phyloP scores from a whole-genome alignment of 1,140 invertebrate species.

The Drosophila asahinai region DNA sequence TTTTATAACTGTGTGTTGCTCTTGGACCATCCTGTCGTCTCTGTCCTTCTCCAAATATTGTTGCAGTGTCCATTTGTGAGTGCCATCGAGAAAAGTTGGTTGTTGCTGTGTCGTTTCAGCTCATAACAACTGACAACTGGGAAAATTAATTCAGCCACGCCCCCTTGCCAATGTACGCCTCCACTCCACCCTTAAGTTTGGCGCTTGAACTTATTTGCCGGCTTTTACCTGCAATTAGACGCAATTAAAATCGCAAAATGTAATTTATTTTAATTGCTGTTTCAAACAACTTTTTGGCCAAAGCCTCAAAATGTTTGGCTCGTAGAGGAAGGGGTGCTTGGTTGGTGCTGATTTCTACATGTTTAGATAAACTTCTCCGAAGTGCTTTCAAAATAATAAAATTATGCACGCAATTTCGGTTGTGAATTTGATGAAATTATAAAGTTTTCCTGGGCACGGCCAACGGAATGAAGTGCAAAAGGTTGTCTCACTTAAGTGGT shows the following conservation, averaged over 20 bases:
- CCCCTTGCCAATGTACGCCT: neutral
- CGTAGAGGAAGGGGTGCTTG: constrained; percentile 8
- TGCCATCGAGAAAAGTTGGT: constrained; percentile 63
- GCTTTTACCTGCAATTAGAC: constrained; percentile 82
- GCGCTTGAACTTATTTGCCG: constrained; percentile 72
- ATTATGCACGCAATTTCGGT: constrained; percentile 79
- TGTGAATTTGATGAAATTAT: constrained; percentile 80
- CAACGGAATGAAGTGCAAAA: constrained; percentile 16
- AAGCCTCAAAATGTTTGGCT: constrained; percentile 46
- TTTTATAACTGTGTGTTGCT: constrained; percentile 23
- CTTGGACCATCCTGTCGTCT: neutral
- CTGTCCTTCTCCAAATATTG: constrained; percentile 46
- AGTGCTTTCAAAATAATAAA: constrained; percentile 82
- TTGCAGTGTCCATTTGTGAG: constrained; percentile 63
- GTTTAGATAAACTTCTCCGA: constrained; percentile 76
- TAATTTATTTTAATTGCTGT: constrained; percentile 83
- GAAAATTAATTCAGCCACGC: constrained; percentile 68
- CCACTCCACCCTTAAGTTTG: constrained; percentile 53
- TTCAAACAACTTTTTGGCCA: constrained; percentile 71
- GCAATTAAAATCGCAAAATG: constrained; percentile 81
- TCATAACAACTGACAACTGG: constrained; percentile 75
- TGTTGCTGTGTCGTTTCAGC: constrained; percentile 42
- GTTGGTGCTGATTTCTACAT: constrained; percentile 54
- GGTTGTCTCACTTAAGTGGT: constrained; percentile 21
- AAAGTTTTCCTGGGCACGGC: constrained; percentile 57